Base-by-base conservation (phyloP, 1,140 invertebrate species). In the Drosophila busckii region DNA sequence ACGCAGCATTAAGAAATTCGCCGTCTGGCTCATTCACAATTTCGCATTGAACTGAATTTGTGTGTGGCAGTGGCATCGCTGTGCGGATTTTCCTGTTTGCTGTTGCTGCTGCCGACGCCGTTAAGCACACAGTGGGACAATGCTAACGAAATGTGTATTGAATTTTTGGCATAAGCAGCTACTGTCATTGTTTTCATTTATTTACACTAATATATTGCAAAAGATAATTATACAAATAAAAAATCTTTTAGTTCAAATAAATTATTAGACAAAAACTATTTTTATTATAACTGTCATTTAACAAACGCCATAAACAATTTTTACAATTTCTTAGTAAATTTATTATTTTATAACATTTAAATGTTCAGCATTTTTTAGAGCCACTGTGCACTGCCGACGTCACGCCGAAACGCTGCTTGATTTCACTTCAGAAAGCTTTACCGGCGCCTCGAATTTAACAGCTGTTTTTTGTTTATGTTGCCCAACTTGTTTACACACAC, bases 391-490 rank as follows among this genome's bases (percentile, higher is more conserved):
- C 2, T 42, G 54, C 38, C 45, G 73, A 38, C 50, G 54, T 41
- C 58, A 53, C 12, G 53, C 28, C 44, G n/a, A n/a, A n/a, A 28
- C 25, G 69, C 45, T 71, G 45, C 59, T 60, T 78, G 68, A 68
- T 78, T 82, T 82, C 73, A 73, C 64, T 80, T 67, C 58, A 71
- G 31, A 78, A 80, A 78, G 73, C 70, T 80, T 54, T 73, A 68
- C 75, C 75, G 75, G 75, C 75, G 63, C 46, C 62, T 56, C 40
- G 56, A 53, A 66, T 55, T 45, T 46, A 69, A 66, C 75, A 82
- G 75, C 75, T 82, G 75, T 82, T 82, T 28, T 80, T 82, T 82
- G 75, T 82, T 82, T 82, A 80, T 82, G 75, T 82, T 82, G 75
- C 75, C 19, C 26, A 38, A 69, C 67, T 71, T 23, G 63, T 78